Conservation (phyloP, 2,888 invertebrate species). For the Aspidiotus destructor region DNA sequence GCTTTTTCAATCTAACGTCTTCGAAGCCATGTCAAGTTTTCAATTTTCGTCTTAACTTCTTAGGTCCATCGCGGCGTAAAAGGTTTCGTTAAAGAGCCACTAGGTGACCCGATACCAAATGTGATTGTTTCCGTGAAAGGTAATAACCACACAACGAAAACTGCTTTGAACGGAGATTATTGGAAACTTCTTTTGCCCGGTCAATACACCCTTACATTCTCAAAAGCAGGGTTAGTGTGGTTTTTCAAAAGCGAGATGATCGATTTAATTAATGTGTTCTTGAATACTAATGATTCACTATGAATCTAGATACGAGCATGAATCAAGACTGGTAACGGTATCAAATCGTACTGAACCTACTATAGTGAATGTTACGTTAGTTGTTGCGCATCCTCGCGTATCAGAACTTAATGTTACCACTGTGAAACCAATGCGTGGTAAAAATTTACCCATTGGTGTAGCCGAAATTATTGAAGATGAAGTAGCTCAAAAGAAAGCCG, state of each 20-base stretch:
- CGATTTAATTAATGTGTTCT: not conserved
- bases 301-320: constrained; percentile 50
- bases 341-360: constrained; percentile 41
- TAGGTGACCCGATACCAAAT: constrained; percentile 59
- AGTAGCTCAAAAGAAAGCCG: not conserved
- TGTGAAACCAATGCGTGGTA: not conserved
- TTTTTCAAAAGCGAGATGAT: not conserved
- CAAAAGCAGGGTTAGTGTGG: constrained; percentile 53
- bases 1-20: not conserved
- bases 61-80: constrained; percentile 79
- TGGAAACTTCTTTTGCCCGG: constrained; percentile 86
- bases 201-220: constrained; percentile 65
- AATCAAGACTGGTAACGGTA: constrained; percentile 54
- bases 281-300: constrained; percentile 5
- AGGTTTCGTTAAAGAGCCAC: constrained; percentile 75
- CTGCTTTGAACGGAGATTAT: constrained; percentile 73
- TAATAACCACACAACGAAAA: constrained; percentile 59
- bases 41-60: not conserved
- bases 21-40: not conserved
- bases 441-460: not conserved
- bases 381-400: constrained; percentile 11
- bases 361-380: constrained; percentile 57
- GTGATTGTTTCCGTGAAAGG: constrained; percentile 68
- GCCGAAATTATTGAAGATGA: not conserved
- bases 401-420: not conserved